Base-by-base conservation (phyloP, 2,888 invertebrate genomes). In the Drosophila vallismaia region DNA sequence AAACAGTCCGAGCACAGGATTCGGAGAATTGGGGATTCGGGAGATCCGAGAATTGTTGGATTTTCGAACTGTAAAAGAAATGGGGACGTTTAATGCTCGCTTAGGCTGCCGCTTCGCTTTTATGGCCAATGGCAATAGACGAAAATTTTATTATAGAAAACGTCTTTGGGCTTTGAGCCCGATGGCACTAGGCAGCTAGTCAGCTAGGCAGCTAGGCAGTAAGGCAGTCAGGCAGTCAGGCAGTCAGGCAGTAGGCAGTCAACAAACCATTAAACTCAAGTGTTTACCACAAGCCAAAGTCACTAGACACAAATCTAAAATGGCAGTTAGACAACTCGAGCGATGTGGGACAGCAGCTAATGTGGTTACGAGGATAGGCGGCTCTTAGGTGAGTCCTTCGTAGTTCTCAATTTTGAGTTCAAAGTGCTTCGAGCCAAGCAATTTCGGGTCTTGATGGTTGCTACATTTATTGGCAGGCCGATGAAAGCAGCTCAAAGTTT, bases 301-400 rank as follows among this genome's bases (percentile, higher is more conserved):
- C 81, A 78, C 87, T 76, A 87, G 82, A 86, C 88, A 88, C 88
- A 82, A 88, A 82, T 82, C 88, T 88, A 88, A 82, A 82, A 86
- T 82, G 82, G 88, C 82, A 88, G 86, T 86, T 82, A 88, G 88
- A 85, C 77, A 83, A 71, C 64, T 51, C 36, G 53, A 70, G 71
- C 49, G 58, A 45, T 45, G 45, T 50, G 60, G 44, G 42, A 40
- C 33, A 51, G 31, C 50, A 54, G 62, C 72, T 70, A 71, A 70
- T 70, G 73, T 72, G 72, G 72, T 63, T 52, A 64, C 63, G 38
- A 52, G 49, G 19, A 42, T 44, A 42, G 48, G 42, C 2, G 6
- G 33, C 62, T 42, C 48, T 48, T 62, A 62, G 60, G 60, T 62
- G 60, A 62, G 53, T 52, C 52, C 52, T 28, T 7, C 29, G 8